A percentile compares a stretch with the other conserved stretches of the same genome.
Evolutionary conservation across 1,140 invertebrate species (phyloP).

Genomic region (Holcopasites calliopsidis): DNA sequence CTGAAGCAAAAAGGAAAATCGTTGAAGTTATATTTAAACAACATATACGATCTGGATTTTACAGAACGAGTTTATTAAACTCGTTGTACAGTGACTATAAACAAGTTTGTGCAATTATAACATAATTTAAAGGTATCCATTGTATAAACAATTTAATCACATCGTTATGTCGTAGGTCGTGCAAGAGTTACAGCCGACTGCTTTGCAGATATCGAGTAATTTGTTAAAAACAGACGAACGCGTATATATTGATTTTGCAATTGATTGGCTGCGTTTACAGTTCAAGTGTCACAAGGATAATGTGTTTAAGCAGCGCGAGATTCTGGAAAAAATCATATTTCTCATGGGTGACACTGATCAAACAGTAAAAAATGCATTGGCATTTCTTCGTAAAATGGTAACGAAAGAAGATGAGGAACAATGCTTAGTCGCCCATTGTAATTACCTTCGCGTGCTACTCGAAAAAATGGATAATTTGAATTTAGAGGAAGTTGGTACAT

Average conservation of each 20-base stretch:
- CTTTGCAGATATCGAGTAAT: constrained; percentile 66
- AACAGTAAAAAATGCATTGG: constrained; percentile 70
- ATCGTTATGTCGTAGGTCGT: constrained; percentile 57
- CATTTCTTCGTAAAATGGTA: constrained; percentile 71
- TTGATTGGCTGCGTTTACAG: constrained; percentile 72
- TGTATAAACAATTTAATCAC: neutral
- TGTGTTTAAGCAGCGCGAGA: constrained; percentile 71
- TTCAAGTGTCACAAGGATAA: constrained; percentile 68
- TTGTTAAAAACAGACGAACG: constrained; percentile 71
- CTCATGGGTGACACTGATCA: constrained; percentile 73
- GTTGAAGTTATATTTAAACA: constrained; percentile 65
- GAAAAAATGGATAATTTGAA: constrained; percentile 81
- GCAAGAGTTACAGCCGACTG: constrained; percentile 66
- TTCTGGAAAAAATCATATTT: constrained; percentile 70
- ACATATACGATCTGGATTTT: constrained; percentile 72
- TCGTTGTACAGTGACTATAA: constrained; percentile 65
- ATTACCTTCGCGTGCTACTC: constrained; percentile 76
- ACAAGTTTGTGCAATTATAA: constrained; percentile 47
- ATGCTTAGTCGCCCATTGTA: constrained; percentile 33
- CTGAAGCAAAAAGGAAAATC: constrained; percentile 65
- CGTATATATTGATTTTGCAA: constrained; percentile 69
- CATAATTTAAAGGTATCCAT: neutral
- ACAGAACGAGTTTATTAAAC: constrained; percentile 64
- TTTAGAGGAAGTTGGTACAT: constrained; percentile 81
- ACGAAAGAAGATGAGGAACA: constrained; percentile 61